Base-by-base conservation (phyloP, 2,888 invertebrate species). In the Muscina levida region DNA sequence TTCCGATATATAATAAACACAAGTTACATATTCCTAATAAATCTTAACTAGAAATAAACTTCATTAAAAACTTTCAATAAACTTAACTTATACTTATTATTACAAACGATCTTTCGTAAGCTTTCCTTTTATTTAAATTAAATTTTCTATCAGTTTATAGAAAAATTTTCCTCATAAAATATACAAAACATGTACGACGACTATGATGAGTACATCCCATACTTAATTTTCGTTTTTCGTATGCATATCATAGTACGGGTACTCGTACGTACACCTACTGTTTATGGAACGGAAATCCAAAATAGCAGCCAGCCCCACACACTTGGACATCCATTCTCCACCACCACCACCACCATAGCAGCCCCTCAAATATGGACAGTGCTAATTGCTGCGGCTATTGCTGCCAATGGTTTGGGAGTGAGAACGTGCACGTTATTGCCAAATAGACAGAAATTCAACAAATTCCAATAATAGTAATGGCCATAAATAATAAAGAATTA, bases 361-460 rank as follows among this genome's bases (percentile, higher is more conserved):
- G n/a, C n/a, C n/a, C n/a, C n/a, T 19, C 42, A 62, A 53, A 19
- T 2, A 22, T 3, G 53, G 19, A 13, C 13, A 13, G 53, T 22
- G 22, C 53, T 11, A n/a, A n/a, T 5, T n/a, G 10, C 44, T 5
- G 13, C 24, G 13, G 22, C 53, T 13, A 53, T 17, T 1, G 22
- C 53, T 10, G 22, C 1, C 24, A 2, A 3, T 11, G 22, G 24
- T 13, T 19, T 24, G 1, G 62, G 56, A 67, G 56, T 65, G 31
- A 68, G 72, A 72, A 79, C 77, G 77, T 81, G 73, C 53, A 74
- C 56, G 59, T 37, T 71, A 19, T 81, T 81, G 70, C 59, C 62
- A 42, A 62, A 62, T 62, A 62, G 57, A 57, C 26, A 57, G n/a
- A 44, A 44, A 3, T 19, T 8, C 17, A 17, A 11, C 8, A 62